These are phyloP conservation scores for Palloptera scutellata DNA, from an alignment of 2,888 invertebrate genomes.

Conservation along the genomic window DNA sequence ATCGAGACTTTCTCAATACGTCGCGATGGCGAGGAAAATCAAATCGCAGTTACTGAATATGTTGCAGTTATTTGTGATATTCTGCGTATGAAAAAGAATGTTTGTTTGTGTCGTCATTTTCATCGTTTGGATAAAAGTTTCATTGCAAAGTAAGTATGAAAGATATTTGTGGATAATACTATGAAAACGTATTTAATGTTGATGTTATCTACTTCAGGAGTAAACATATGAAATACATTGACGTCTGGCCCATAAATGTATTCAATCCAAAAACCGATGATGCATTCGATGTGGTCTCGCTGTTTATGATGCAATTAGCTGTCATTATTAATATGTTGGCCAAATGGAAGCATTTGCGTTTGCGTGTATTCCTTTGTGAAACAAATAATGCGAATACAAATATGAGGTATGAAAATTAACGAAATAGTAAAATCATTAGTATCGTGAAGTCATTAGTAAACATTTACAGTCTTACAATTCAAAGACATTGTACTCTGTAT, in stretches of 20 bases:
- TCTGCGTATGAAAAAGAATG: slow-evolving; percentile 91
- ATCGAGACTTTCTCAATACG: slow-evolving; percentile 68
- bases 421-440: not conserved
- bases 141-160: slow-evolving; percentile 75
- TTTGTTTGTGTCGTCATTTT: slow-evolving; percentile 93
- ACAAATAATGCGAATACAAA: slow-evolving; percentile 53
- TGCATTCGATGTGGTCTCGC: slow-evolving; percentile 87
- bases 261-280: slow-evolving; percentile 79
- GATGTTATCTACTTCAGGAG: slow-evolving; percentile 47
- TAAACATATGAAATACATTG: slow-evolving; percentile 79
- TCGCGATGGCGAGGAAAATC: slow-evolving; percentile 63
- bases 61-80: slow-evolving; percentile 87
- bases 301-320: slow-evolving; percentile 96
- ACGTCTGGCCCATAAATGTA: slow-evolving; percentile 97
- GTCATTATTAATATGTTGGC: slow-evolving; percentile 93
- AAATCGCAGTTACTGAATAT: slow-evolving; percentile 72
- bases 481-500: not conserved
- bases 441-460: not conserved
- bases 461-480: not conserved
- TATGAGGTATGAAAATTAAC: slow-evolving; percentile 51
- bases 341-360: slow-evolving; percentile 84
- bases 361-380: slow-evolving; percentile 88
- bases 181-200: slow-evolving; percentile 31
- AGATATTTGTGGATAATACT: not conserved
- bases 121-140: slow-evolving; percentile 81